A percentile compares a stretch with the other conserved stretches of the same genome.
Evolutionary conservation across 2,797 vertebrate species (phyloP).

Genomic region (Oryzias sinensis): DNA sequence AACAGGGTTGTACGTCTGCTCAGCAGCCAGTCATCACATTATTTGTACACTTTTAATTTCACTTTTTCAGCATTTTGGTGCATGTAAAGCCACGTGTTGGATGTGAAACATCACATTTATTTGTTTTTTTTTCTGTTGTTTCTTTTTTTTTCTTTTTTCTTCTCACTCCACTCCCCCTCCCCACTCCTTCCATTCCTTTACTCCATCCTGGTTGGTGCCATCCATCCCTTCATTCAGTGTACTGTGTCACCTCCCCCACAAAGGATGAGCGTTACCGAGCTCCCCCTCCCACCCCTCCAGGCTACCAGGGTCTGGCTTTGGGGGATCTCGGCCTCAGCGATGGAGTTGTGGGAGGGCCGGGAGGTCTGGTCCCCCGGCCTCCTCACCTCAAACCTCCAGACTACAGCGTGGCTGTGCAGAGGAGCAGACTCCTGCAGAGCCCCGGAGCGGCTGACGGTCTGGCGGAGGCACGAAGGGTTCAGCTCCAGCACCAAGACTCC

Average conservation of each 20-base stretch:
- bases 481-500: constrained; percentile 55
- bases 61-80: constrained; percentile 38
- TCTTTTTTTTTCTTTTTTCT: constrained; percentile 56
- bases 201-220: constrained; percentile 48
- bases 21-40: constrained; percentile 73
- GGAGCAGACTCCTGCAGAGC: constrained; percentile 90
- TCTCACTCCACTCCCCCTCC: constrained; percentile 41
- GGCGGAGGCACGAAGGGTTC: constrained; percentile 78
- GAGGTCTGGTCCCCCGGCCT: constrained; percentile 75
- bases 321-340: constrained; percentile 80
- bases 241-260: constrained; percentile 96
- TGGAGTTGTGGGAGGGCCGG: constrained; percentile 75
- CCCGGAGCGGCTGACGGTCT: constrained; percentile 78
- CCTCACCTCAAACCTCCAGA: constrained; percentile 91
- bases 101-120: constrained; percentile 80
- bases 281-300: constrained; percentile 94
- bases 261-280: constrained; percentile 95
- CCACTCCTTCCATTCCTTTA: constrained; percentile 35
- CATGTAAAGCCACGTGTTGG: constrained; percentile 56
- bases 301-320: constrained; percentile 95
- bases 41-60: constrained; percentile 66
- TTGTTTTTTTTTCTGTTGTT: constrained; percentile 68
- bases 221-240: constrained; percentile 86
- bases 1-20: constrained; percentile 44
- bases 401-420: constrained; percentile 96